phyloP scores from a whole-genome alignment of 2,797 vertebrate species.

The Trematomus bernacchii region DNA sequence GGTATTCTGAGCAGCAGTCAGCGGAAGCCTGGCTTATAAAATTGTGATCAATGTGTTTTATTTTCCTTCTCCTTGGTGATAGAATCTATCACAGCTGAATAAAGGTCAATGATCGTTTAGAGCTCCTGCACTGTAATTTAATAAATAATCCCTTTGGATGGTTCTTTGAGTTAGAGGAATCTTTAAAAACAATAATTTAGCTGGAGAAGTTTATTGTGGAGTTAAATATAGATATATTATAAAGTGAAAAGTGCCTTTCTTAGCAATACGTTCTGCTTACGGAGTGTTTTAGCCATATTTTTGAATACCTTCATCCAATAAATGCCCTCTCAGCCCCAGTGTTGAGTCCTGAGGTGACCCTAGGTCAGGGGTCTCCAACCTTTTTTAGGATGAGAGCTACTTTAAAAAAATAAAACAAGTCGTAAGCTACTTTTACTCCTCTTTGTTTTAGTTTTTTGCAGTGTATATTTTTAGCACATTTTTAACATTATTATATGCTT shows the following conservation, averaged over 20 bases:
- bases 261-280: not conserved
- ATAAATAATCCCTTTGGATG: conserved; percentile 1
- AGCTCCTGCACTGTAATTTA: not conserved
- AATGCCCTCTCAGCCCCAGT: not conserved
- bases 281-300: not conserved
- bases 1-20: conserved; percentile 10
- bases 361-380: no score
- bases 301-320: not conserved
- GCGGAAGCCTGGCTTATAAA: not conserved
- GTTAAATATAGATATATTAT: not conserved
- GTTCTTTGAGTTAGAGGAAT: conserved; percentile 12
- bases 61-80: conserved; percentile 14
- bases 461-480: no score
- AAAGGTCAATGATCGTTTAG: not conserved
- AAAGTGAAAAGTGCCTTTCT: not conserved
- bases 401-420: no score
- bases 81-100: conserved; percentile 9
- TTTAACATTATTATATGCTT: no score
- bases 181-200: conserved; percentile 18
- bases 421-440: no score
- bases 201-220: not conserved
- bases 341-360: not conserved
- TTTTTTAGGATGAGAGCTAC: no score
- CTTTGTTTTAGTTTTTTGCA: no score
- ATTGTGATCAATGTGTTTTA: conserved; percentile 33